phyloP scores from a whole-genome alignment of 2,797 vertebrate genomes.

The Momotus momota region DNA sequence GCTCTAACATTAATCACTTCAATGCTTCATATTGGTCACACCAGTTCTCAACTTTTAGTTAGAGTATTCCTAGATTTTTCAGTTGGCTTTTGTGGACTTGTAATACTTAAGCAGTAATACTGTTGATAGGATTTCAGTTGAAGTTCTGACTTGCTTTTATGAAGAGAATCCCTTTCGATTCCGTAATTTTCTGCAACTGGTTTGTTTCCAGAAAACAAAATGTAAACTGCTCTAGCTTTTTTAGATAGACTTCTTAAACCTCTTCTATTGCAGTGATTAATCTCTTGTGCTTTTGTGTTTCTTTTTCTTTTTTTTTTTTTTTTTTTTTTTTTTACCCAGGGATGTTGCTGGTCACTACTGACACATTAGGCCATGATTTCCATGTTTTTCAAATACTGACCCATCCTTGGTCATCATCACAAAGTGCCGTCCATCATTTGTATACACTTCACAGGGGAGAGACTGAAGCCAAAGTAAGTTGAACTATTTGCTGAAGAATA shows the following conservation, averaged over 20 bases:
- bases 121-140: neutral
- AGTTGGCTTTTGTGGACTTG: neutral
- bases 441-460: constrained; percentile 98
- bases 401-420: constrained; percentile 96
- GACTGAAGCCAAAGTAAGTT: constrained; percentile 96
- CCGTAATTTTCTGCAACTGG: neutral
- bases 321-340: constrained; percentile 78
- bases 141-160: neutral
- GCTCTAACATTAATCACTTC: neutral
- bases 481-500: constrained; percentile 48
- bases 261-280: constrained; percentile 22
- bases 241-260: neutral
- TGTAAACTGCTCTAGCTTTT: neutral
- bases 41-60: neutral
- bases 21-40: neutral
- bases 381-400: constrained; percentile 98
- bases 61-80: neutral
- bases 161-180: neutral
- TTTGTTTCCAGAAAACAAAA: neutral
- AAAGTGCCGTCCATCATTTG: constrained; percentile 96
- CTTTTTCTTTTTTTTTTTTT: neutral
- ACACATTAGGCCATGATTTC: constrained; percentile 95
- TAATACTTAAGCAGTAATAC: neutral
- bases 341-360: constrained; percentile 97
- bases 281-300: constrained; percentile 57